These are phyloP conservation scores for Proctacanthus coquilletti DNA, from an alignment of 1,140 invertebrate genomes.

Conservation along the genomic window DNA sequence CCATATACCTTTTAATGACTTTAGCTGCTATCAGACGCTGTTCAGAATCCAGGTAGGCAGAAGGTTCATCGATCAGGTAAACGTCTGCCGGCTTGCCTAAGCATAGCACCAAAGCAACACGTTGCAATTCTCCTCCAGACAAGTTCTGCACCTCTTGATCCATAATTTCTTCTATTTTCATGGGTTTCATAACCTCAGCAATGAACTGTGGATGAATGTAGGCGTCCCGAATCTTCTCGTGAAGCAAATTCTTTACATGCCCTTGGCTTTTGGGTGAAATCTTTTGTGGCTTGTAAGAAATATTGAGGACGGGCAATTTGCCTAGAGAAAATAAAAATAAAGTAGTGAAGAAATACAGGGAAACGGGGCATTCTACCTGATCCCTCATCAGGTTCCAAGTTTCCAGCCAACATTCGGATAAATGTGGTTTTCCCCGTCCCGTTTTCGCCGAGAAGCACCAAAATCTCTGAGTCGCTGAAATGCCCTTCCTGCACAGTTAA, in stretches of 20 bases:
- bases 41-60: slow-evolving; percentile 97
- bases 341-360: no score
- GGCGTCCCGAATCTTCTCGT: slow-evolving; percentile 93
- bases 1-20: slow-evolving; percentile 90
- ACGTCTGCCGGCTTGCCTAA: slow-evolving; percentile 98
- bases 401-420: slow-evolving; percentile 95
- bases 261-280: slow-evolving; percentile 97
- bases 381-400: slow-evolving; percentile 77
- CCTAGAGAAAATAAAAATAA: no score
- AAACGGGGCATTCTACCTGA: no score
- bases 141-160: slow-evolving; percentile 98
- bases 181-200: slow-evolving; percentile 97
- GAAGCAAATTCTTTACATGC: slow-evolving; percentile 76
- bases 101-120: slow-evolving; percentile 90
- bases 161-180: slow-evolving; percentile 95
- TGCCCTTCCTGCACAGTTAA: slow-evolving; percentile 75
- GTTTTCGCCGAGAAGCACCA: slow-evolving; percentile 97
- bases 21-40: slow-evolving; percentile 99
- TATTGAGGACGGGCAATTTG: slow-evolving; percentile 82
- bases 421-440: slow-evolving; percentile 99
- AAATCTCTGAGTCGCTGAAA: slow-evolving; percentile 98
- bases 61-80: slow-evolving; percentile 98
- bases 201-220: slow-evolving; percentile 95
- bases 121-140: slow-evolving; percentile 97
- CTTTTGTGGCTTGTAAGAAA: slow-evolving; percentile 99